Conservation (phyloP, 2,888 invertebrate genomes). For the Hartigia nigra region DNA sequence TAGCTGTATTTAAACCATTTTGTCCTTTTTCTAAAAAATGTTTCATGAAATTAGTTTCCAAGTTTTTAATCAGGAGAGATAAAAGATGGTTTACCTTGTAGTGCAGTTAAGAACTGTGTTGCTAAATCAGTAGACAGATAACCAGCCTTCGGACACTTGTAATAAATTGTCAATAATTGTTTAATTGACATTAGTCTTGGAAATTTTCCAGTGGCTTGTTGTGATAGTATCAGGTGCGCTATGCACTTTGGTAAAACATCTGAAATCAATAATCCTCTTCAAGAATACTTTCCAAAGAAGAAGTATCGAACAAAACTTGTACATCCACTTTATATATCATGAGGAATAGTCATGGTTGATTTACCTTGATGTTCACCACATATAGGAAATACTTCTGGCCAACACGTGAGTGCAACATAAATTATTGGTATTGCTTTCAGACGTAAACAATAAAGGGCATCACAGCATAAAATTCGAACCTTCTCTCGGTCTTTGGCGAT, state of each 20-base stretch:
- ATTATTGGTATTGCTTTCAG: constrained; percentile 60
- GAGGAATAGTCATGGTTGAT: background rate
- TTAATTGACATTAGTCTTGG: constrained; percentile 57
- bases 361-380: constrained; percentile 32
- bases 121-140: constrained; percentile 49
- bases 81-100: constrained; percentile 52
- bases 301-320: background rate
- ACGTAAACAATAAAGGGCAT: constrained; percentile 65
- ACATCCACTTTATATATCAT: background rate
- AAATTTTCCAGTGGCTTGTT: constrained; percentile 44
- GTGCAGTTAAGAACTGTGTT: constrained; percentile 53
- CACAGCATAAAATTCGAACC: constrained; percentile 65
- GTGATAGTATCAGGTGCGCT: constrained; percentile 58
- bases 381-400: constrained; percentile 66
- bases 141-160: constrained; percentile 61
- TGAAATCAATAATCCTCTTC: constrained; percentile 37
- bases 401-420: constrained; percentile 62
- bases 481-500: constrained; percentile 63
- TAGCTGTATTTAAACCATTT: constrained; percentile 44
- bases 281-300: background rate
- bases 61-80: background rate
- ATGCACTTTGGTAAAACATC: constrained; percentile 63
- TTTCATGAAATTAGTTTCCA: background rate
- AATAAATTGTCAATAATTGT: constrained; percentile 56
- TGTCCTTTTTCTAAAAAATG: constrained; percentile 35